Percentiles rank a stretch among this genome's conserved stretches.
phyloP scores from a whole-genome alignment of 2,888 invertebrate genomes.

The Magallana nippona region DNA sequence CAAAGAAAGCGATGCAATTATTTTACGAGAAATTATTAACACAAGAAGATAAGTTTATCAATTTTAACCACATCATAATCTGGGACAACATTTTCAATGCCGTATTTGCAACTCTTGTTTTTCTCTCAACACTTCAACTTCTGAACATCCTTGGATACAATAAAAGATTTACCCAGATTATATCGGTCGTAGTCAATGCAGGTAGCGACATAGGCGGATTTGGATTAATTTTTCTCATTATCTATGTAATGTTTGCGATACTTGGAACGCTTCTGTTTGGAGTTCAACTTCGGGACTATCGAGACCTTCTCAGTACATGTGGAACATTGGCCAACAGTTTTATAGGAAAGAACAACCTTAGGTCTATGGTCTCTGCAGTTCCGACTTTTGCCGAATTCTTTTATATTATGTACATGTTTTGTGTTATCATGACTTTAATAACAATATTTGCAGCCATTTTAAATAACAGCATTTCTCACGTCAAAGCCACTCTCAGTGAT shows the following conservation, averaged over 20 bases:
- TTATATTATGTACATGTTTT: constrained; percentile 64
- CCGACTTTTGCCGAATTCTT: constrained; percentile 64
- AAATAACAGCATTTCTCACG: constrained; percentile 65
- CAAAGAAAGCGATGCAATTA: constrained; percentile 51
- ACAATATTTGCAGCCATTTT: constrained; percentile 69
- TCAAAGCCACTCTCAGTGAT: constrained; percentile 53
- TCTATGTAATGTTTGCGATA: constrained; percentile 72
- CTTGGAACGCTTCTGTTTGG: constrained; percentile 77
- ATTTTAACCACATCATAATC: constrained; percentile 63
- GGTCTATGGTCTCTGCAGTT: constrained; percentile 55
- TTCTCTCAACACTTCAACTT: constrained; percentile 64
- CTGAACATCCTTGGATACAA: constrained; percentile 80
- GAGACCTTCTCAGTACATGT: constrained; percentile 74
- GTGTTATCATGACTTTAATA: constrained; percentile 65
- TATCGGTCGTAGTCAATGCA: constrained; percentile 78
- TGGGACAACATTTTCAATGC: constrained; percentile 78
- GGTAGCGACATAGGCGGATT: constrained; percentile 79
- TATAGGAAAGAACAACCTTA: constrained; percentile 67
- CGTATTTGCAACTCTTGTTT: constrained; percentile 62
- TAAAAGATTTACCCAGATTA: constrained; percentile 80
- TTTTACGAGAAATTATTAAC: constrained; percentile 55
- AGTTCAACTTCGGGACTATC: constrained; percentile 68
- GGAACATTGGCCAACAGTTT: constrained; percentile 78
- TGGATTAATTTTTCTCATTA: constrained; percentile 79
- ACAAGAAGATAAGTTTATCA: constrained; percentile 51